Conservation (phyloP, 2,888 invertebrate species). For the Opisthograptis luteolata region DNA sequence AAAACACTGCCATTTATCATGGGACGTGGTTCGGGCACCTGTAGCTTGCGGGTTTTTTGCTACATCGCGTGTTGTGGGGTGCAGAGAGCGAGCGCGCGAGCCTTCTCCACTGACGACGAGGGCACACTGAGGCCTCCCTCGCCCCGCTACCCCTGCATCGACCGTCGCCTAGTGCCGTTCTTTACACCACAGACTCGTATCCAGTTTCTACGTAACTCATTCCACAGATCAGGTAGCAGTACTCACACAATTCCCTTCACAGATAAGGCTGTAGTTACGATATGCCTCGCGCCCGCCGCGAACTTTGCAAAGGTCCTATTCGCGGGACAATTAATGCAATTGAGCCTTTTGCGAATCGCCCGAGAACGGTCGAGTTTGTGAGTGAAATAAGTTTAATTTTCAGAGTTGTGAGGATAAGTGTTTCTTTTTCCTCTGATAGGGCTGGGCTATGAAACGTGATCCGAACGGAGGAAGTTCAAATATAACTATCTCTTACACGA, state of each 20-base stretch:
- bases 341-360: conserved; percentile 47
- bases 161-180: conserved; percentile 58
- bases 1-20: conserved; percentile 67
- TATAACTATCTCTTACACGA: too few species aligned
- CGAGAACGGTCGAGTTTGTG: conserved; percentile 3
- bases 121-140: conserved; percentile 58
- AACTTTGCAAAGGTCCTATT: conserved; percentile 58
- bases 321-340: conserved; percentile 63
- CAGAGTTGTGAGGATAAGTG: conserved; percentile 4
- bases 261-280: conserved; percentile 30
- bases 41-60: conserved; percentile 62
- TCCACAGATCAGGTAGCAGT: conserved; percentile 24
- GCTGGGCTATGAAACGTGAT: neutral
- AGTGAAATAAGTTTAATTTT: conserved; percentile 13
- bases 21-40: conserved; percentile 60
- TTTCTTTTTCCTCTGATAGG: conserved; percentile 2
- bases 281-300: conserved; percentile 42
- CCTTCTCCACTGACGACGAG: conserved; percentile 49
- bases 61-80: conserved; percentile 53
- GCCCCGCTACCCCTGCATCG: conserved; percentile 54
- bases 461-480: neutral
- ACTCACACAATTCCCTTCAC: neutral
- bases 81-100: conserved; percentile 54
- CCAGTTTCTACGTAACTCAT: conserved; percentile 12
- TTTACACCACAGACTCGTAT: conserved; percentile 33